Base-by-base conservation (phyloP, 2,888 invertebrate species). In the Polylopha cassiicola region DNA sequence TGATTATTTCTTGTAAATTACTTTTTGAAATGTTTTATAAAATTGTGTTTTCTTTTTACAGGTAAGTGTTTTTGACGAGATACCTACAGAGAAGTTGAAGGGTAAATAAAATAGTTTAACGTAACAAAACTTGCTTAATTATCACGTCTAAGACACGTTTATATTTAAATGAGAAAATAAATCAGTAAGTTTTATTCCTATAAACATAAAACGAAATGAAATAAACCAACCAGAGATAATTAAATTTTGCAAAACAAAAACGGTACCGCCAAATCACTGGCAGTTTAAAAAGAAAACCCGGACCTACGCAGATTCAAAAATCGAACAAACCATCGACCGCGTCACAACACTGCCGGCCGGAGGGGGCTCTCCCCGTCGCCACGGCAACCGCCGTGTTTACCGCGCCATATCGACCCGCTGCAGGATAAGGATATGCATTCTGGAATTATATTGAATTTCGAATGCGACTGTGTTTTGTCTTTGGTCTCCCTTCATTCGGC, bases 381-480 rank as follows among this genome's bases (percentile, higher is more conserved):
- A 78, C 76, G 71, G 62, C 73, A 71, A 84, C 84, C 81, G 84
- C 78, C 84, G 67, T 82, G 82, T 84, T 84, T 82, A 79, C 82
- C 73, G 68, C 81, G 78, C 71, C 80, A 59, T 79, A 82, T 82
- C 82, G 82, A 82, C 78, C 75, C 47, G 47, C 50, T 58, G 53
- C 70, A 69, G 76, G 77, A 74, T 78, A 78, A 77, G 77, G 69
- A 70, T 50, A 47, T 55, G 56, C 61, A 55, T 26, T 17, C 30
- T 23, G 21, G 16, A 26, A 34, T 32, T 7, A 32, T 39, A 21
- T 32, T 39, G 31, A 16, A 27, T 32, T 21, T 39, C 31, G 26
- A 21, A 27, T 29, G 22, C 29, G 13, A 14, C n/a, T n/a, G n/a
- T n/a, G n/a, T n/a, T n/a, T n/a, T n/a, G n/a, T n/a, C n/a, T n/a